Base-by-base conservation (phyloP, 2,113 vertebrate species). In the Lampris incognitus region DNA sequence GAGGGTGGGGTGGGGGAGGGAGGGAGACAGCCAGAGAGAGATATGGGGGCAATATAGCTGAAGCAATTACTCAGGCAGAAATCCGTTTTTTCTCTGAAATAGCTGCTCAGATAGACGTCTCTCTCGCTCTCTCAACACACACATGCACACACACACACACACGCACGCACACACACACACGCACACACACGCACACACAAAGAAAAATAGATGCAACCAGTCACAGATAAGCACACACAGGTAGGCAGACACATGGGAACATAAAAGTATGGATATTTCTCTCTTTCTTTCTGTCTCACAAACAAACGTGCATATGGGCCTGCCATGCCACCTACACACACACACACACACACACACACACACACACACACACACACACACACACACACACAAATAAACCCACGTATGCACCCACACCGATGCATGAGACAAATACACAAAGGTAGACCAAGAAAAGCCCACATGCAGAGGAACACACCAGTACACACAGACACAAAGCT, bases 61-160 rank as follows among this genome's bases (percentile, higher is more conserved):
- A 90, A 85, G 90, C 91, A 91, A 93, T 93, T 93, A 93, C 92
- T 87, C 87, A 88, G 86, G 85, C 91, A 92, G 90, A 88, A 93
- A 92, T 84, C 81, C 73, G 24, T 24, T 81, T 88, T 92, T 81
- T 90, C 87, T 92, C 77, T 84, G 87, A 89, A 91, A 94, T 86
- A 92, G 89, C 91, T 85, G 87, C 86, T 92, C 79, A 89, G 83
- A 91, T 76, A 89, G 81, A 86, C 13, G 74, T 79, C 68, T 81
- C 74, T 40, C 49, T n/a, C 8, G 37, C 44, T 24, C 24, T 24
- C 24, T 24, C 24, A 24, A 11, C 66, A 84, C 85, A 81, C 81
- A 74, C 68, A 69, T 8, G 1, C 13, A 72, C 55, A 76, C 67
- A 66, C 65, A 51, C 54, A 41, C n/a, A 37, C 62, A 42, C 44